A percentile compares a stretch with the other conserved stretches of the same genome.
phyloP scores from a whole-genome alignment of 2,797 vertebrate species.

The Rallus crepitans region DNA sequence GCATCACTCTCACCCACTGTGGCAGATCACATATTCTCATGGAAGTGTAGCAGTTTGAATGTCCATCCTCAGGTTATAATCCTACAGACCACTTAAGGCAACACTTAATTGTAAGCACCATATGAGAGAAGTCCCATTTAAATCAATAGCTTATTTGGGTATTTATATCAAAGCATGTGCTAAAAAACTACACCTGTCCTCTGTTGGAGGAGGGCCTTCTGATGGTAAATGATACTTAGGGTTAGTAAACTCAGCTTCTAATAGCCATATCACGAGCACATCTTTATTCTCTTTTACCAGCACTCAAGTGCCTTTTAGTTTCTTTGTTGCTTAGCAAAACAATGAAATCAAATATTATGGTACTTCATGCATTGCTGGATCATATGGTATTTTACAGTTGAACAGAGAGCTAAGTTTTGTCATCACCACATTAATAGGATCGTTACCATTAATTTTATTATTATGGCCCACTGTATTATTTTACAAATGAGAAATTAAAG shows the following conservation, averaged over 20 bases:
- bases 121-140: not conserved
- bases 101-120: not conserved
- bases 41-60: not conserved
- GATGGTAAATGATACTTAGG: not conserved
- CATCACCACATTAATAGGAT: not conserved
- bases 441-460: not conserved
- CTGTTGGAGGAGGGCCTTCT: not conserved
- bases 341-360: not conserved
- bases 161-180: not conserved
- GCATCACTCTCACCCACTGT: not conserved
- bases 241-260: not conserved
- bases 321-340: constrained; percentile 4
- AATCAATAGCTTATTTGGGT: not conserved
- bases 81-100: not conserved
- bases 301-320: not conserved
- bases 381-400: not conserved
- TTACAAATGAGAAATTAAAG: constrained; percentile 7
- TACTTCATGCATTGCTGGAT: not conserved
- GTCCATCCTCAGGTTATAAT: not conserved
- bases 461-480: not conserved
- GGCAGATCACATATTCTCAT: not conserved
- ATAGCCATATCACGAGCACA: not conserved
- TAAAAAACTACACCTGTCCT: not conserved
- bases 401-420: not conserved
- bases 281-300: not conserved